Evolutionary conservation across 2,113 vertebrate species (phyloP), one percentile per base, ranked within the genome.

Genomic region (Protobothrops flavoviridis): DNA sequence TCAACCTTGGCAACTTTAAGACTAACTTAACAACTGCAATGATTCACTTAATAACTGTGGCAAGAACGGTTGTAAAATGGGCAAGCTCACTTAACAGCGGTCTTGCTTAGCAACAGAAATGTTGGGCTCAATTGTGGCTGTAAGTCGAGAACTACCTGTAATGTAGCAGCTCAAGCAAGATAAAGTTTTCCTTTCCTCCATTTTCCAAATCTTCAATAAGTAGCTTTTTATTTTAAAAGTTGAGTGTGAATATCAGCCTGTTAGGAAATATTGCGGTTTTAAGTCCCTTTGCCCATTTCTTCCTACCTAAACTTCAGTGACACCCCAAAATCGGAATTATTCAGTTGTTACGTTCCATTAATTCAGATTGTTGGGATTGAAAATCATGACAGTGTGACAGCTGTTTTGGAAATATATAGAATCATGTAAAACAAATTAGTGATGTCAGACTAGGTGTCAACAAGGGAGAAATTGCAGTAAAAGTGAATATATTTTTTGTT

Each of bases 281-380:
- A 33, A n/a, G 87, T 90, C 8, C 26, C 15, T 93, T 91, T 81
- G 94, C 89, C 50, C 23, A 85, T 45, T 9, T 52, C 0, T 93
- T 95, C 81, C 93, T 43, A 26, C 90, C 26, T 93, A 93, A 92
- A 90, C 64, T 85, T 55, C 88, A 45, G 24, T 94, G 33, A 74
- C 1, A 33, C 21, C 6, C 61, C 85, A 0, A 92, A 48, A 94
- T 53, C 29, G 21, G 57, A 24, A 45, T 24, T 90, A 95, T 93
- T 92, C 24, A 89, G 4, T 43, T 85, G 0, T 92, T 88, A 94
- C 94, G 50, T 91, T 93, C 1, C 5, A n/a, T 21, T 91, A 93
- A 4, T 94, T 95, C 26, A 53, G 52, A 94, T 93, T 29, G 39
- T 59, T 96, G 93, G 85, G 48, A 86, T 26, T 93, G 94, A 87